Conservation (phyloP, 1,140 invertebrate genomes). For the Drosophila nigromelanica region DNA sequence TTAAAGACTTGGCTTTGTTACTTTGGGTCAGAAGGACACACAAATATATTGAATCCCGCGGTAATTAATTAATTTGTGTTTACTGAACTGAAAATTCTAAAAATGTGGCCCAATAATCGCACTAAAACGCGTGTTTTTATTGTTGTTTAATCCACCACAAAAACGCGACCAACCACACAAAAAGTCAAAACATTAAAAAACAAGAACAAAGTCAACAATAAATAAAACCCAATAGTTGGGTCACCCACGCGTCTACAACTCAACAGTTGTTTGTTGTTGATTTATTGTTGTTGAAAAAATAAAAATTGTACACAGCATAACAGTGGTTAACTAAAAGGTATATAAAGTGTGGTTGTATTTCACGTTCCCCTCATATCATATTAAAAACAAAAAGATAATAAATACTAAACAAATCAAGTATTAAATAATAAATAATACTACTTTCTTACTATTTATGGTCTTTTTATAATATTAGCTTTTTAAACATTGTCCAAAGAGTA, state of each 20-base stretch:
- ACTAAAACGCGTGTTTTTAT: slow-evolving; percentile 18
- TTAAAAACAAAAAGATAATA: not conserved
- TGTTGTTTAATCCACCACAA: slow-evolving; percentile 22
- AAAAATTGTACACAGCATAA: slow-evolving; percentile 2
- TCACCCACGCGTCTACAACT: slow-evolving; percentile 22
- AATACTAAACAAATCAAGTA: no score
- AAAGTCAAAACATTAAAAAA: not conserved
- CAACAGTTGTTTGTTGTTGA: slow-evolving; percentile 24
- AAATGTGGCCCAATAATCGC: slow-evolving; percentile 15
- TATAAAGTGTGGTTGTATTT: not conserved
- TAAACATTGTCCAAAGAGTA: not conserved
- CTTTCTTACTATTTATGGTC: no score
- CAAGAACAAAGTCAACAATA: slow-evolving; percentile 1
- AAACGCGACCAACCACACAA: slow-evolving; percentile 16
- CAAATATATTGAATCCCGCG: no score
- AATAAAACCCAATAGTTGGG: not conserved
- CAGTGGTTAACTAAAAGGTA: not conserved
- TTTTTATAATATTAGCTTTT: not conserved
- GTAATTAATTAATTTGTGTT: no score
- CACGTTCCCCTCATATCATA: not conserved
- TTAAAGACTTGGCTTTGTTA: slow-evolving; percentile 11
- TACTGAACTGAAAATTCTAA: not conserved
- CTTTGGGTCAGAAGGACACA: slow-evolving; percentile 20
- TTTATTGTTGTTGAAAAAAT: slow-evolving; percentile 18
- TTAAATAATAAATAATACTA: no score